Percentiles rank a stretch among this genome's conserved stretches.
phyloP scores from a whole-genome alignment of 2,888 invertebrate genomes.

The Pollenia griseotomentosa region DNA sequence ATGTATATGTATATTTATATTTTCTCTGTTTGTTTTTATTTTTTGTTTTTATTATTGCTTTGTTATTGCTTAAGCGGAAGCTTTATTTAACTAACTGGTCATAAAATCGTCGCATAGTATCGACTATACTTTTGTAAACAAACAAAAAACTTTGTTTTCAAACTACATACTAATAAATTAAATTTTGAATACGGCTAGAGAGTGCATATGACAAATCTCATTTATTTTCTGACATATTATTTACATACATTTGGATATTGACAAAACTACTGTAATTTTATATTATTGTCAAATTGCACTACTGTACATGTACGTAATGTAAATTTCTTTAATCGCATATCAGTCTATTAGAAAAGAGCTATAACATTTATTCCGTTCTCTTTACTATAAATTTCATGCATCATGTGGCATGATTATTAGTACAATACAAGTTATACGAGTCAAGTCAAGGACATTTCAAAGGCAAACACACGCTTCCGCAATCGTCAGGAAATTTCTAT shows the following conservation, averaged over 20 bases:
- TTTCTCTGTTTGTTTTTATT: constrained; percentile 22
- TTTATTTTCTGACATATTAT: constrained; percentile 9
- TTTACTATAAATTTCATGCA: neutral
- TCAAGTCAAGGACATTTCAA: constrained; percentile 79
- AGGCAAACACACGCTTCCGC: constrained; percentile 73
- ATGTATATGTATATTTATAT: neutral
- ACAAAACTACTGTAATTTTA: constrained; percentile 14
- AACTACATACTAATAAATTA: neutral
- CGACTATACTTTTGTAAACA: neutral
- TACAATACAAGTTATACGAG: constrained; percentile 5
- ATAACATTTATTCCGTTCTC: constrained; percentile 25
- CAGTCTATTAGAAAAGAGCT: neutral
- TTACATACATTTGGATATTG: neutral
- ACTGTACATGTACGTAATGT: neutral
- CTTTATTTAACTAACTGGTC: constrained; percentile 29
- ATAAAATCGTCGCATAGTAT: neutral
- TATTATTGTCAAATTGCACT: constrained; percentile 12
- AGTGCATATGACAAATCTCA: neutral
- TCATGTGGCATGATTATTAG: constrained; percentile 3
- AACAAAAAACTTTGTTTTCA: neutral
- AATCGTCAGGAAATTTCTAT: constrained; percentile 13
- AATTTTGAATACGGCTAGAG: neutral
- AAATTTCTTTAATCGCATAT: neutral
- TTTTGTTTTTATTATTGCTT: constrained; percentile 12
- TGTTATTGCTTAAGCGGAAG: constrained; percentile 34